A percentile compares a stretch with the other conserved stretches of the same genome.
phyloP scores from a whole-genome alignment of 2,113 vertebrate genomes.

The Engystomops pustulosus region DNA sequence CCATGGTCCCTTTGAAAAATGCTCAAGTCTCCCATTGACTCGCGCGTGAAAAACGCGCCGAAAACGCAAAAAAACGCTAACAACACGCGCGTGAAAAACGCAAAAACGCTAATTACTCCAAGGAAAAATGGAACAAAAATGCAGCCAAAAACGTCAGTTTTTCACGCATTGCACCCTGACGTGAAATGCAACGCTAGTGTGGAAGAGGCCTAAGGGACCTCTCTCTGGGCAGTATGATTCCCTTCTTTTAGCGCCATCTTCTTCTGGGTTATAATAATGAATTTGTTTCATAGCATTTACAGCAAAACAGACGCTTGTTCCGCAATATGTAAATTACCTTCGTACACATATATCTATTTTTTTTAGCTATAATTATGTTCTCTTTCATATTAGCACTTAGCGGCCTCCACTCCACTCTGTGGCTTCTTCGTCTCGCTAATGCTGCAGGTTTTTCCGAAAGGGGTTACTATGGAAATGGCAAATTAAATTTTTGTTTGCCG shows the following conservation, averaged over 20 bases:
- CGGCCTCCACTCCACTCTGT: not conserved
- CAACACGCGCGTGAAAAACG: too few relatives aligned
- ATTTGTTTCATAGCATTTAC: not conserved
- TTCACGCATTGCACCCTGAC: too few relatives aligned
- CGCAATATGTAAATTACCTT: slow-evolving; percentile 5
- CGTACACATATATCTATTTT: not conserved
- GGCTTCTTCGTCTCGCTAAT: not conserved
- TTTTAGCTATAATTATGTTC: slow-evolving; percentile 17
- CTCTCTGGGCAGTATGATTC: not conserved
- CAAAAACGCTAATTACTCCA: too few relatives aligned
- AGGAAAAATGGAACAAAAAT: too few relatives aligned
- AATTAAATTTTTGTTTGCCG: not conserved
- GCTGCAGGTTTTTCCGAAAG: not conserved
- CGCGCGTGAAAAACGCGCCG: too few relatives aligned
- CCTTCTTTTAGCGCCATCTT: not conserved
- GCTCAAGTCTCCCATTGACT: too few relatives aligned
- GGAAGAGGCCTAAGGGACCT: too few relatives aligned
- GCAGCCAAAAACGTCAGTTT: too few relatives aligned
- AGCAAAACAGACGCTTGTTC: slow-evolving; percentile 1
- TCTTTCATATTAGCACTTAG: not conserved
- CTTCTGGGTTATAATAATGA: not conserved
- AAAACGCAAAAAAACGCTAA: too few relatives aligned
- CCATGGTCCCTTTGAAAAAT: too few relatives aligned
- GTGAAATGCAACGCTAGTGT: too few relatives aligned
- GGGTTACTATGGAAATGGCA: slow-evolving; percentile 46